Evolutionary conservation across 2,888 invertebrate species (phyloP), one percentile per base, ranked within the genome.

Genomic region (Amphiduros pacificus): DNA sequence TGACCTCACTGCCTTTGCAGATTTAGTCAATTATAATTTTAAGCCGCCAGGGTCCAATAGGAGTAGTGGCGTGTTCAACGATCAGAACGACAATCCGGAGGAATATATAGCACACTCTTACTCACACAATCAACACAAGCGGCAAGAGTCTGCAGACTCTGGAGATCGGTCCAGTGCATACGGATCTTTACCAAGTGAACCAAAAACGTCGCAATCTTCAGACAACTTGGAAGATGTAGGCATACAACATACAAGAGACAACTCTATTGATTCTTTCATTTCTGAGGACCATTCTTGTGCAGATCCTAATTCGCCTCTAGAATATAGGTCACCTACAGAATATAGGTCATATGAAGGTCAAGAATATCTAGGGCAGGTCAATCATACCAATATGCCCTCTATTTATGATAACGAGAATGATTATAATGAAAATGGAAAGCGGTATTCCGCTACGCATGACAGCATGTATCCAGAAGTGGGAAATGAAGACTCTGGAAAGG

Each of bases 1-100:
- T 17, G 80, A 81, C 67, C 67, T 74, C 54, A 74, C 73, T 55
- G 78, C 80, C 11, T 81, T 79, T 62, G 63, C 76, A n/a, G 76
- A 78, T 20, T 65, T 80, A 27, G 49, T 64, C 51, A 41, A 31
- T 22, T 32, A 31, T 22, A 32, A 36, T 22, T 55, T 49, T 27
- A 44, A 60, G 14, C 29, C 60, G 20, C 40, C 41, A 22, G 57
- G 29, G 28, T 44, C 44, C 4, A n/a, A n/a, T 4, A n/a, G 22
- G 20, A 44, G 22, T 44, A 20, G 20, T 5, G n/a, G 20, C 20
- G 22, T 44, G 20, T 17, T 44, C 22, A 22, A 44, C 22, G 44
- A 44, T 17, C 22, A n/a, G 5, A 5, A 20, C 6, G n/a, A 4
- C 6, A n/a, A n/a, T n/a, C 20, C n/a, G 22, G 44, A 44, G n/a